phyloP scores from a whole-genome alignment of 2,797 vertebrate genomes.

The Pterois miles region DNA sequence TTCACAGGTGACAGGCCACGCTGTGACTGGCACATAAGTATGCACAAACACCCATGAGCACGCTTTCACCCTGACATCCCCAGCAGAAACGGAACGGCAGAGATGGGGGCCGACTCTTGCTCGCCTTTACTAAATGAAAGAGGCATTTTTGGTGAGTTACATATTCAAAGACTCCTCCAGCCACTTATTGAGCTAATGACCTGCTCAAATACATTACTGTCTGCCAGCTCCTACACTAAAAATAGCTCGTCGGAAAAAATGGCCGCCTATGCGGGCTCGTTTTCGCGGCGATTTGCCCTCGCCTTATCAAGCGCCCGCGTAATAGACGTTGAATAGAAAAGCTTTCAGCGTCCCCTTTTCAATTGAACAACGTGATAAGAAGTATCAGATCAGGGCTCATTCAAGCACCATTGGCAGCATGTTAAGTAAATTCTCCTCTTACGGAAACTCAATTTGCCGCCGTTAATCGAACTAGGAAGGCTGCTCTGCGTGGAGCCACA shows the following conservation, averaged over 20 bases:
- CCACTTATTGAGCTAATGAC: constrained; percentile 80
- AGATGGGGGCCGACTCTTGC: constrained; percentile 41
- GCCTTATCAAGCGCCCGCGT: constrained; percentile 62
- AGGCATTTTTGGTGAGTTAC: constrained; percentile 69
- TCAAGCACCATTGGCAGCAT: constrained; percentile 74
- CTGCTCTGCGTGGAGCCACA: constrained; percentile 56
- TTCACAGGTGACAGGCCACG: constrained; percentile 54
- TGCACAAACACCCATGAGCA: constrained; percentile 31
- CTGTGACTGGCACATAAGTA: constrained; percentile 53
- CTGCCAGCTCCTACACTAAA: constrained; percentile 66
- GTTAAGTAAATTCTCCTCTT: constrained; percentile 81
- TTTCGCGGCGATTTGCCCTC: constrained; percentile 51
- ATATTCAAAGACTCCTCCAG: constrained; percentile 72
- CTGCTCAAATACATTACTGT: constrained; percentile 74
- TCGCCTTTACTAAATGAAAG: constrained; percentile 50
- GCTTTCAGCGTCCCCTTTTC: constrained; percentile 73
- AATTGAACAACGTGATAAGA: constrained; percentile 79
- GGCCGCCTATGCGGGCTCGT: constrained; percentile 55
- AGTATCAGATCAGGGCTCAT: constrained; percentile 80
- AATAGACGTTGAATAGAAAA: constrained; percentile 75
- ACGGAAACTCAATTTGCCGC: constrained; percentile 75
- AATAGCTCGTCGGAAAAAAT: constrained; percentile 73
- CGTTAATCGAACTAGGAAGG: constrained; percentile 70
- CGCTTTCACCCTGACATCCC: constrained; percentile 46
- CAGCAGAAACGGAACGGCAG: constrained; percentile 29